Evolutionary conservation across 2,113 vertebrate species (phyloP).

Genomic region (Cyanistes caeruleus): DNA sequence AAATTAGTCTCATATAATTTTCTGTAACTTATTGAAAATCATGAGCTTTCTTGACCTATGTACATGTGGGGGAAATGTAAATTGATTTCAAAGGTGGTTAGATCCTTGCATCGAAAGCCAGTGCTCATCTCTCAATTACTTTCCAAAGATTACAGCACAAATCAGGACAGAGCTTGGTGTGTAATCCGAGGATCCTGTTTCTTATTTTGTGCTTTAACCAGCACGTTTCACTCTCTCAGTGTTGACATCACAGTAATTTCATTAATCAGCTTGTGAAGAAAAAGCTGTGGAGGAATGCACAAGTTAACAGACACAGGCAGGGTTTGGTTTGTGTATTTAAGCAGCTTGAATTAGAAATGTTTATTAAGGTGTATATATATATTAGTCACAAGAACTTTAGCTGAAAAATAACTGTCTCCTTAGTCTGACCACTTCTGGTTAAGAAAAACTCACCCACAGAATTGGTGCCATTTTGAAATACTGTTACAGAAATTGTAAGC

Average conservation of each 20-base stretch:
- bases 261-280: background rate
- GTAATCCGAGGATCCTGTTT: background rate
- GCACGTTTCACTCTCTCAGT: rapidly evolving
- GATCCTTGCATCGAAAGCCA: background rate
- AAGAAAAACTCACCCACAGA: background rate
- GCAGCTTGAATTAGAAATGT: background rate
- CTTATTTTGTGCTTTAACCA: background rate
- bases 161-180: background rate
- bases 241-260: background rate
- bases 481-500: background rate
- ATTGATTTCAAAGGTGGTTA: background rate
- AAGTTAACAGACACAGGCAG: background rate
- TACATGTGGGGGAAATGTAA: background rate
- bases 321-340: background rate
- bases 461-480: background rate
- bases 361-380: background rate
- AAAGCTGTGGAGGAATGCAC: background rate
- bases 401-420: background rate
- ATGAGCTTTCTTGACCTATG: background rate
- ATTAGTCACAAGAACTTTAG: background rate
- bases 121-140: background rate
- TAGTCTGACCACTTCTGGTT: background rate
- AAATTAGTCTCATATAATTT: background rate
- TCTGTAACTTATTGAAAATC: background rate
- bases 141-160: background rate